Evolutionary conservation across 1,140 invertebrate genomes (phyloP).

Genomic region (Propsilocerus akamusi): DNA sequence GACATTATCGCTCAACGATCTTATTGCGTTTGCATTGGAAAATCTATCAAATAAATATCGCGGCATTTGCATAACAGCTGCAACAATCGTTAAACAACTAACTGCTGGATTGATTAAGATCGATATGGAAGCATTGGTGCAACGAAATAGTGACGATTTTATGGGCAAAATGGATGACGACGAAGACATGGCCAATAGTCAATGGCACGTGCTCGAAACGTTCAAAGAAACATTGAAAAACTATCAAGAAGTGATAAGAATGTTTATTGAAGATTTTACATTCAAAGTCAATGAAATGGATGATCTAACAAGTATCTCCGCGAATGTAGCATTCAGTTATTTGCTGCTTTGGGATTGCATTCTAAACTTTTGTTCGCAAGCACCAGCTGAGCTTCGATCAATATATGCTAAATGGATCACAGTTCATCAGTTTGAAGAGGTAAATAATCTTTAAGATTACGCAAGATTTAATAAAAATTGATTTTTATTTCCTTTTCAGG

Average conservation of each 20-base stretch:
- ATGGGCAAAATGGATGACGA: conserved; percentile 7
- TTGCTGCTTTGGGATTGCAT: conserved; percentile 54
- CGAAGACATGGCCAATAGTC: conserved; percentile 6
- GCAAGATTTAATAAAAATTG: conserved; percentile 1
- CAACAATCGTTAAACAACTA: conserved; percentile 13
- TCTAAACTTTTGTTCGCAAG: conserved; percentile 43
- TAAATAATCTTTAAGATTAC: too few species aligned
- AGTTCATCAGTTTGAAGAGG: conserved; percentile 27
- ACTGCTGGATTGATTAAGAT: conserved; percentile 15
- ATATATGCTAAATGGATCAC: conserved; percentile 47
- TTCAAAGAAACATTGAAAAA: conserved; percentile 30
- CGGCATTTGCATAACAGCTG: conserved; percentile 12
- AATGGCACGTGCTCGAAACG: conserved; percentile 27
- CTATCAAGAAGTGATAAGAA: conserved; percentile 13
- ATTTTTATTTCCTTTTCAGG: conserved; percentile 11
- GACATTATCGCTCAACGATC: conserved; percentile 14
- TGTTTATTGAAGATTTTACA: conserved; percentile 19
- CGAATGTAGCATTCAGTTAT: conserved; percentile 27
- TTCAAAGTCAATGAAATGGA: conserved; percentile 19
- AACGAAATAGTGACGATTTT: conserved; percentile 11
- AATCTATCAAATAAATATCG: conserved; percentile 13
- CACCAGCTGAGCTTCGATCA: conserved; percentile 43
- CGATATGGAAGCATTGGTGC: conserved; percentile 16
- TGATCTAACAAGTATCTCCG: conserved; percentile 15
- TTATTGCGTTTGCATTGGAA: conserved; percentile 18